Evolutionary conservation across 2,113 vertebrate species (phyloP), one percentile per base, ranked within the genome.

Genomic region (Trinectes maculatus): DNA sequence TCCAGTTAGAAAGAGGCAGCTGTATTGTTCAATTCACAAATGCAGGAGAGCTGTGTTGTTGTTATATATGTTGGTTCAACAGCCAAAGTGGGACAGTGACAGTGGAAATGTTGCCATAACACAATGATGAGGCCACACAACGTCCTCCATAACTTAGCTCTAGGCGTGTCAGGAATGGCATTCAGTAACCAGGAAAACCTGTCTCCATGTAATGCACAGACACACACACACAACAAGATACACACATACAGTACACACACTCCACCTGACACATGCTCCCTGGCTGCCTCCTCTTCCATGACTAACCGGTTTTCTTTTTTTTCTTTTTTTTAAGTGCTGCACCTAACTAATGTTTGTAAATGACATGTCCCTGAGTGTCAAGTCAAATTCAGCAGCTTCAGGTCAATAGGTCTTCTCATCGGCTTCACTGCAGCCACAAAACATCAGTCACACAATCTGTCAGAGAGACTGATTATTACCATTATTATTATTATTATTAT

Each of bases 101-200:
- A 16, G 13, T 36, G 18, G 12, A 67, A 16, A 1, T 80, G 58
- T 78, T 82, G 65, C 42, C 70, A 88, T 76, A 83, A 79, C 64
- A 82, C 34, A 71, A 39, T 1, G 9, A 49, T 39, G 44, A 69
- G 58, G 67, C 46, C 54, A 58, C 47, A 71, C 19, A 11, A 55
- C 12, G 31, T 68, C 31, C 63, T 74, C 26, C 55, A 57, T 59
- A 62, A 77, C 65, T 46, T 65, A 10, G 44, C 60, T 42, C 43
- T 56, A 78, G 87, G 85, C 43, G 71, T 81, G 83, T 82, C 65
- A 56, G 46, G 61, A 69, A 62, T 79, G 75, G 59, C 72, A 77
- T 77, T 83, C 70, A 71, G 77, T 79, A 76, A 90, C 87, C 88
- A 85, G 85, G 88, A 89, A 88, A 88, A 89, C 86, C 83, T 85